Evolutionary conservation across 2,113 vertebrate species (phyloP).

Genomic region (Pycnonotus jocosus): DNA sequence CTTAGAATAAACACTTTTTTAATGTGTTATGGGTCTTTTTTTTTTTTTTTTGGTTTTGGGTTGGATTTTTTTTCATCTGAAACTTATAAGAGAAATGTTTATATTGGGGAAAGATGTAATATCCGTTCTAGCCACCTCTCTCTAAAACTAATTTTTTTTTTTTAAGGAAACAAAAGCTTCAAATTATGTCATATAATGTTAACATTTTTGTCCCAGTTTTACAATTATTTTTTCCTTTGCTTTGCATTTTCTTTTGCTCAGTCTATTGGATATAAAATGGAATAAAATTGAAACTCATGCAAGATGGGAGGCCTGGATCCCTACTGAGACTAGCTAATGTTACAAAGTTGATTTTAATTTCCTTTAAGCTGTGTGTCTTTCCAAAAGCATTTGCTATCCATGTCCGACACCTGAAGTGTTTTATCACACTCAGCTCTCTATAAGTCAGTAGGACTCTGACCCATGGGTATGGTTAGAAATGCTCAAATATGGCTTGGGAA

Average conservation of each 20-base stretch:
- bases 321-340: not conserved
- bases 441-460: not conserved
- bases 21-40: not conserved
- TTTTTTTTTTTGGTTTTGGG: not conserved
- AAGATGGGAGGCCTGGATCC: slow-evolving; percentile 9
- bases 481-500: not conserved
- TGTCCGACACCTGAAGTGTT: slow-evolving; percentile 9
- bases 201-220: not conserved
- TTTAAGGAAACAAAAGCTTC: not conserved
- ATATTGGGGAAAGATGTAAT: not conserved
- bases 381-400: not conserved
- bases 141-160: not conserved
- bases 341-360: slow-evolving; percentile 49
- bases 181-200: not conserved
- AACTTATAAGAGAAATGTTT: not conserved
- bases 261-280: not conserved
- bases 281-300: not conserved
- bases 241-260: not conserved
- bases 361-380: slow-evolving; percentile 10
- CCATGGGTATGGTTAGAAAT: not conserved
- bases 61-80: not conserved
- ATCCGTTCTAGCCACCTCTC: not conserved
- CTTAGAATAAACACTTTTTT: not conserved
- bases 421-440: not conserved
- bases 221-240: not conserved